Percentiles rank a stretch among this genome's conserved stretches.
Evolutionary conservation across 2,797 vertebrate genomes (phyloP).

Genomic region (Lepidocolaptes lacrymiger): DNA sequence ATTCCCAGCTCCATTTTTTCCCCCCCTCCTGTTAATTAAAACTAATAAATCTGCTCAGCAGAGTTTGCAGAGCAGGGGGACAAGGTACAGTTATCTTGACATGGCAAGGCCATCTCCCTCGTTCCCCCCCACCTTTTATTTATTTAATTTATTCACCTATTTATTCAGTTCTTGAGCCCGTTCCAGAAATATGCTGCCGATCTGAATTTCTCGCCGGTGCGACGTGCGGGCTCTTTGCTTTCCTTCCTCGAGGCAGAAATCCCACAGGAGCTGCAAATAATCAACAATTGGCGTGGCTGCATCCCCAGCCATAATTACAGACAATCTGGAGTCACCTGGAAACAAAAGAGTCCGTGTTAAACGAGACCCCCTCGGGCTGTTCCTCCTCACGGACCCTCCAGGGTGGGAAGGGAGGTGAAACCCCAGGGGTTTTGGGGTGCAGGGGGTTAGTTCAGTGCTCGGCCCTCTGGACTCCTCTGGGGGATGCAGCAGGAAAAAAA

Average conservation of each 20-base stretch:
- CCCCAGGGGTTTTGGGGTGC: not conserved
- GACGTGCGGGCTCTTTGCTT: not conserved
- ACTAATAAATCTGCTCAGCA: slow-evolving; percentile 79
- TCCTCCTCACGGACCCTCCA: accelerated
- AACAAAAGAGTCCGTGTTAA: not conserved
- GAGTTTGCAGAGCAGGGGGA: slow-evolving; percentile 69
- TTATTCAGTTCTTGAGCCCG: slow-evolving; percentile 7
- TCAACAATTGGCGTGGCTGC: slow-evolving; percentile 33
- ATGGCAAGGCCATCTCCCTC: slow-evolving; percentile 34
- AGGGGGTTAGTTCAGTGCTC: not conserved
- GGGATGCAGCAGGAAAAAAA: not conserved
- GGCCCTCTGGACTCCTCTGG: not conserved
- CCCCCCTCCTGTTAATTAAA: slow-evolving; percentile 76
- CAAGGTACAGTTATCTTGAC: slow-evolving; percentile 58
- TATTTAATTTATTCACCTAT: slow-evolving; percentile 47
- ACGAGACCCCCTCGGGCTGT: not conserved
- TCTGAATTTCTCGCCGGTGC: not conserved
- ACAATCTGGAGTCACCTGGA: not conserved
- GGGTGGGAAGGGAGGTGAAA: accelerated
- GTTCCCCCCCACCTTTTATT: slow-evolving; percentile 12
- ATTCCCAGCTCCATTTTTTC: slow-evolving; percentile 70
- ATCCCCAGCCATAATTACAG: slow-evolving; percentile 43
- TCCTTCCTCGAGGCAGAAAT: slow-evolving; percentile 14
- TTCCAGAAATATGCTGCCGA: slow-evolving; percentile 14
- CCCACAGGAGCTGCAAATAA: slow-evolving; percentile 58